phyloP scores from a whole-genome alignment of 1,140 invertebrate genomes.

The Aphaenogaster ashmeadi region DNA sequence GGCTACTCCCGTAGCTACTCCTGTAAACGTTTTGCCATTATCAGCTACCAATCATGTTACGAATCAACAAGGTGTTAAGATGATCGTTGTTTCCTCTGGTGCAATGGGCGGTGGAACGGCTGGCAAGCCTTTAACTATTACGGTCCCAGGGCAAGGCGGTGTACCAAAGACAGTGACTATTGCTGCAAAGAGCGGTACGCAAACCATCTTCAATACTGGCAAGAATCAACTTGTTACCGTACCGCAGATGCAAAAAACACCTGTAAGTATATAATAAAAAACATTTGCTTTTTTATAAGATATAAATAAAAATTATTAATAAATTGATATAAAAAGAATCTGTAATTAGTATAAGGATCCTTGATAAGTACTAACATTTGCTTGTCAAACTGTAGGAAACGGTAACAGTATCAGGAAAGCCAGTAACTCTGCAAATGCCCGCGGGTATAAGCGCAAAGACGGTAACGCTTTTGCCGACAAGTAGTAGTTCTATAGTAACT shows the following conservation, averaged over 20 bases:
- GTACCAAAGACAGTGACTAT: constrained; percentile 89
- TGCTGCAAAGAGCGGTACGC: constrained; percentile 85
- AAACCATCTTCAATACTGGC: constrained; percentile 84
- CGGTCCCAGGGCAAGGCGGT: constrained; percentile 89
- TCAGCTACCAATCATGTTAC: constrained; percentile 86
- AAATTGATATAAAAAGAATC: neutral
- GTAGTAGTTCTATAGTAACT: constrained; percentile 83
- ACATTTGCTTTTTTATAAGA: neutral
- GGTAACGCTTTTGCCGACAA: constrained; percentile 87
- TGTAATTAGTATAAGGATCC: neutral
- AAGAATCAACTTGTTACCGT: constrained; percentile 87
- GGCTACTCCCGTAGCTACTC: constrained; percentile 77
- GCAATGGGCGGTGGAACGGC: constrained; percentile 85
- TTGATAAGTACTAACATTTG: constrained; percentile 1
- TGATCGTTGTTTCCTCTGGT: constrained; percentile 89
- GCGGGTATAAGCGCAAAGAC: constrained; percentile 87
- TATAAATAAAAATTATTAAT: constrained; percentile 7
- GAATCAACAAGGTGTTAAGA: constrained; percentile 89
- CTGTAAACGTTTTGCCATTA: constrained; percentile 85
- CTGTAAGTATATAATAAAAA: constrained; percentile 70
- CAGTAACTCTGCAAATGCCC: constrained; percentile 90
- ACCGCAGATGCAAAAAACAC: constrained; percentile 85
- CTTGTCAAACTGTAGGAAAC: constrained; percentile 86
- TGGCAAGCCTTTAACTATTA: constrained; percentile 91
- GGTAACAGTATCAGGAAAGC: constrained; percentile 91